Conservation (phyloP, 2,113 vertebrate genomes). For the Sula dactylatra region DNA sequence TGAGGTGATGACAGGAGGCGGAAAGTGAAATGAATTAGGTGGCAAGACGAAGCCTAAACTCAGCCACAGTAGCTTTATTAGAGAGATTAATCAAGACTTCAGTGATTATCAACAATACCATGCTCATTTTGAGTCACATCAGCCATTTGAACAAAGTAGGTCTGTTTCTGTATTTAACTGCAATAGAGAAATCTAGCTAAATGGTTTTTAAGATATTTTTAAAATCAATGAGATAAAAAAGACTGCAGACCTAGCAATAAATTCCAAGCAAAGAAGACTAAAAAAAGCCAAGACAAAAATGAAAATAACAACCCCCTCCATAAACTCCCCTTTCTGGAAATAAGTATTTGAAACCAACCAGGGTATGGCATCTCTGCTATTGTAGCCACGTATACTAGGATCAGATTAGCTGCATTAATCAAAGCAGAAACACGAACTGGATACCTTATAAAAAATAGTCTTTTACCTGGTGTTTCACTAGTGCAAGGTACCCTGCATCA, state of each 20-base stretch:
- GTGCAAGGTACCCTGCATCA: not conserved
- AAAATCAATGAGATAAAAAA: not conserved
- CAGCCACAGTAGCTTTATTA: not conserved
- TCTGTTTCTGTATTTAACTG: not conserved
- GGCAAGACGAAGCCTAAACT: not conserved
- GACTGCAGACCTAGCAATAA: not conserved
- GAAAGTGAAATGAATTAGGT: not conserved
- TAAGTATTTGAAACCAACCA: not conserved
- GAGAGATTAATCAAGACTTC: not conserved
- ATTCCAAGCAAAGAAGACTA: not conserved
- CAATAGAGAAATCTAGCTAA: not conserved
- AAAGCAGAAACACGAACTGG: not conserved
- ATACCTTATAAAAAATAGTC: not conserved
- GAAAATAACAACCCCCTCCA: not conserved
- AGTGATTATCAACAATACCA: not conserved
- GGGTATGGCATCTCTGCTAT: not conserved
- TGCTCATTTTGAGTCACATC: not conserved
- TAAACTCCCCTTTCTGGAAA: not conserved
- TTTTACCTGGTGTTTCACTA: not conserved
- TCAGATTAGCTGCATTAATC: not conserved
- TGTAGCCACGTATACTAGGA: not conserved
- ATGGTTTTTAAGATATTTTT: not conserved
- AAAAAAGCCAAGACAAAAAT: not conserved
- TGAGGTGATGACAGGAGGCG: not conserved
- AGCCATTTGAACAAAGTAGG: not conserved